phyloP scores from a whole-genome alignment of 2,888 invertebrate species.

The Phrixothrix hirtus region DNA sequence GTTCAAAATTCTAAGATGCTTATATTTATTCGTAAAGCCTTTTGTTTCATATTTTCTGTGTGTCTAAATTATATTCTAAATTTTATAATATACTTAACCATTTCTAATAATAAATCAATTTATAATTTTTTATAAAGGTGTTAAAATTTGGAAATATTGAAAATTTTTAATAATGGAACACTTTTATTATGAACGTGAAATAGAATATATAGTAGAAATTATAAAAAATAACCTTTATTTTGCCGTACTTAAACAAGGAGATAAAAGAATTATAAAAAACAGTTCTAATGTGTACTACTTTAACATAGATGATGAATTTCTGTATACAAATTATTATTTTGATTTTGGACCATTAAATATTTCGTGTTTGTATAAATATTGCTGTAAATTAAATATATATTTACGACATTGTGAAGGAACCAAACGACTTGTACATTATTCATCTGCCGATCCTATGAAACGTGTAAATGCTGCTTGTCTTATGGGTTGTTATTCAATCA shows the following conservation, averaged over 20 bases:
- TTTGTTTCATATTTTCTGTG: slow-evolving; percentile 37
- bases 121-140: slow-evolving; percentile 34
- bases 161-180: slow-evolving; percentile 36
- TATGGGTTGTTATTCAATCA: slow-evolving; percentile 79
- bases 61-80: slow-evolving; percentile 45
- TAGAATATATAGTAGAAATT: slow-evolving; percentile 50
- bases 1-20: slow-evolving; percentile 44
- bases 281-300: slow-evolving; percentile 75
- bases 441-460: slow-evolving; percentile 72
- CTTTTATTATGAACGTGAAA: slow-evolving; percentile 42
- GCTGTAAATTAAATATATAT: slow-evolving; percentile 74
- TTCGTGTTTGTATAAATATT: slow-evolving; percentile 83
- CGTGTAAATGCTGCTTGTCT: slow-evolving; percentile 86
- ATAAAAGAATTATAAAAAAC: slow-evolving; percentile 65
- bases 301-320: slow-evolving; percentile 74
- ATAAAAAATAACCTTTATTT: slow-evolving; percentile 68
- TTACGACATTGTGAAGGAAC: slow-evolving; percentile 65
- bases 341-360: slow-evolving; percentile 92
- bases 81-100: slow-evolving; percentile 40
- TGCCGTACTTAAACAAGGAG: slow-evolving; percentile 67
- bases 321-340: slow-evolving; percentile 82
- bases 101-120: slow-evolving; percentile 38
- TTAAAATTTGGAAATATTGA: slow-evolving; percentile 12
- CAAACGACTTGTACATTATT: slow-evolving; percentile 80
- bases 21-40: slow-evolving; percentile 38